phyloP scores from a whole-genome alignment of 2,797 vertebrate genomes.

The Alfaro cultratus region DNA sequence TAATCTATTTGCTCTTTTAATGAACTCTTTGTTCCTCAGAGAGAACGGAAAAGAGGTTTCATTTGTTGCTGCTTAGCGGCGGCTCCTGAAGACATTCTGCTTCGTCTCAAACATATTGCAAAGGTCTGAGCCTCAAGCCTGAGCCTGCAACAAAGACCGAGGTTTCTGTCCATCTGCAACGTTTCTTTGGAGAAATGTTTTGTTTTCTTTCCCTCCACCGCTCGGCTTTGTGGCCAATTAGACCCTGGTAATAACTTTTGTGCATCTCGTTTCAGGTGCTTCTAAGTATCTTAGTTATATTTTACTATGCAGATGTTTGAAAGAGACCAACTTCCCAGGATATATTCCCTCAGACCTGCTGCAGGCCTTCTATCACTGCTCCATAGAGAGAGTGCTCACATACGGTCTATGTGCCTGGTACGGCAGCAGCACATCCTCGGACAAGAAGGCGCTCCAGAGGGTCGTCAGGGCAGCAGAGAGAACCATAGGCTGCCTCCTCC shows the following conservation, averaged over 20 bases:
- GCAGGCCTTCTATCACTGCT: too few relatives aligned
- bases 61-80: slow-evolving; percentile 65
- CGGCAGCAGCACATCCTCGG: too few relatives aligned
- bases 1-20: slow-evolving; percentile 85
- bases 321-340: not conserved
- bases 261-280: not conserved
- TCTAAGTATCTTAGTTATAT: not conserved
- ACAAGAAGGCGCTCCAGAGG: too few relatives aligned
- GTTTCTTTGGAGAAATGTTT: slow-evolving; percentile 31
- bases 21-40: slow-evolving; percentile 78
- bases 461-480: too few relatives aligned
- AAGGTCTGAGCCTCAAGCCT: slow-evolving; percentile 57
- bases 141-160: slow-evolving; percentile 34
- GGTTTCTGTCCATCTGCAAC: slow-evolving; percentile 49
- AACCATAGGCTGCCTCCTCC: too few relatives aligned
- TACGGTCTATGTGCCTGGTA: too few relatives aligned
- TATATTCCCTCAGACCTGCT: too few relatives aligned
- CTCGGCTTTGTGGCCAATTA: slow-evolving; percentile 32
- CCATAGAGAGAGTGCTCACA: too few relatives aligned
- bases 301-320: not conserved
- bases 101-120: slow-evolving; percentile 52
- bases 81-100: slow-evolving; percentile 67
- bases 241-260: not conserved
- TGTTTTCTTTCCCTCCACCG: slow-evolving; percentile 27
- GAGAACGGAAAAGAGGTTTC: slow-evolving; percentile 70